These are phyloP conservation scores for Channa argus DNA, from an alignment of 2,113 vertebrate genomes.

Conservation along the genomic window DNA sequence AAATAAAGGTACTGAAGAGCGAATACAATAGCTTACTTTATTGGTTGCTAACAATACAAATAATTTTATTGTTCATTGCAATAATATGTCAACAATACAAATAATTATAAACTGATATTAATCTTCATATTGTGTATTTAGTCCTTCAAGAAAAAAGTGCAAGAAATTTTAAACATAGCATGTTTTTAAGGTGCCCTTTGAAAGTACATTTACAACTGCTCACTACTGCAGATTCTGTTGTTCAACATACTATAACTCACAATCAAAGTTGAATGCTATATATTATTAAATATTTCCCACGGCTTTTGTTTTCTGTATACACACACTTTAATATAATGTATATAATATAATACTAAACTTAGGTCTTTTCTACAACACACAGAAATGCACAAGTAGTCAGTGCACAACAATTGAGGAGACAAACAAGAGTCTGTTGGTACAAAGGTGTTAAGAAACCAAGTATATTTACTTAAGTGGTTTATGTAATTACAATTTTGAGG, in stretches of 20 bases:
- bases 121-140: constrained; percentile 21
- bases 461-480: too few species aligned
- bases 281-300: constrained; percentile 20
- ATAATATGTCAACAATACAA: constrained; percentile 10
- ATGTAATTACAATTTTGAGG: too few species aligned
- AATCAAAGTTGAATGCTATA: constrained; percentile 10
- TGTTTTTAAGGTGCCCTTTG: constrained; percentile 28
- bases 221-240: constrained; percentile 6
- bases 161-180: constrained; percentile 19
- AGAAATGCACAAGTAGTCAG: constrained; percentile 53
- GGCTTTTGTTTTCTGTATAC: constrained; percentile 40
- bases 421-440: too few species aligned
- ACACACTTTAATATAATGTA: constrained; percentile 19
- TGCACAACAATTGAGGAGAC: background rate
- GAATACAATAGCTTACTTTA: constrained; percentile 33
- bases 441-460: too few species aligned
- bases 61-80: constrained; percentile 51
- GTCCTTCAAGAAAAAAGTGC: constrained; percentile 23
- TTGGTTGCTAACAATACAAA: constrained; percentile 36
- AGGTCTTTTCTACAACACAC: constrained; percentile 49
- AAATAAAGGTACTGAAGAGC: constrained; percentile 42
- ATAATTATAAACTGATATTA: constrained; percentile 26
- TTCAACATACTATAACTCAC: constrained; percentile 2
- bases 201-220: constrained; percentile 45
- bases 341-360: constrained; percentile 35